Percentiles rank a stretch among this genome's conserved stretches.
phyloP scores from a whole-genome alignment of 2,113 vertebrate genomes.

The Erythrolamprus reginae region DNA sequence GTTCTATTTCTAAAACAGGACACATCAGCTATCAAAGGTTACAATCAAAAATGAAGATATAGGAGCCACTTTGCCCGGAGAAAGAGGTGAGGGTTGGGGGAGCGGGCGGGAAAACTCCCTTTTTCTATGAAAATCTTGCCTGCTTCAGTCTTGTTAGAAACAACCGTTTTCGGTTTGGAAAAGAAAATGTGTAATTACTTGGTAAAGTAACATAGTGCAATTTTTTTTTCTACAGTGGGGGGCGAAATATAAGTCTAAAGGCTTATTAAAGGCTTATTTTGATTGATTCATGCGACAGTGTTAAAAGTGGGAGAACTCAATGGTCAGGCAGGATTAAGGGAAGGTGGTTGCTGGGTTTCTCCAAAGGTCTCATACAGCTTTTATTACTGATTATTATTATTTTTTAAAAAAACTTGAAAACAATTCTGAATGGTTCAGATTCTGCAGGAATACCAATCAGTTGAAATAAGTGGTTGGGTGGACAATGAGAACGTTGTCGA shows the following conservation, averaged over 20 bases:
- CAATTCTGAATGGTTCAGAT: not conserved
- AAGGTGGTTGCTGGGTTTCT: not conserved
- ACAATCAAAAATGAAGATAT: constrained; percentile 66
- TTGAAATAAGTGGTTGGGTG: not conserved
- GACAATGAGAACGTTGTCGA: not conserved
- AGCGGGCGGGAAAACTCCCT: not conserved
- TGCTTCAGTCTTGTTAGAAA: constrained; percentile 63
- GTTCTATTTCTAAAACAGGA: constrained; percentile 73
- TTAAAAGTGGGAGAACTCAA: constrained; percentile 60
- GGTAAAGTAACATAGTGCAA: constrained; percentile 70
- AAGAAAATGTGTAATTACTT: constrained; percentile 69
- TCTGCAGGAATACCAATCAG: not conserved
- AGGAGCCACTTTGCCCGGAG: constrained; percentile 7
- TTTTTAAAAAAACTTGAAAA: not conserved
- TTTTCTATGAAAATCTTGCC: constrained; percentile 1
- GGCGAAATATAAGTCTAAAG: constrained; percentile 55
- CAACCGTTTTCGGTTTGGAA: constrained; percentile 45
- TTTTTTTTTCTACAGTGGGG: constrained; percentile 71
- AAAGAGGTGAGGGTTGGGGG: constrained; percentile 7
- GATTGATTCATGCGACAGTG: constrained; percentile 70
- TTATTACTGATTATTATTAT: not conserved
- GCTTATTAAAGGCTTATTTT: constrained; percentile 56
- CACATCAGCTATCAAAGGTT: constrained; percentile 70
- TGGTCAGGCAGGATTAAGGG: not conserved
- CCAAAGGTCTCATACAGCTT: not conserved